A percentile compares a stretch with the other conserved stretches of the same genome.
Evolutionary conservation across 1,140 invertebrate species (phyloP).

Genomic region (Diprion similis): DNA sequence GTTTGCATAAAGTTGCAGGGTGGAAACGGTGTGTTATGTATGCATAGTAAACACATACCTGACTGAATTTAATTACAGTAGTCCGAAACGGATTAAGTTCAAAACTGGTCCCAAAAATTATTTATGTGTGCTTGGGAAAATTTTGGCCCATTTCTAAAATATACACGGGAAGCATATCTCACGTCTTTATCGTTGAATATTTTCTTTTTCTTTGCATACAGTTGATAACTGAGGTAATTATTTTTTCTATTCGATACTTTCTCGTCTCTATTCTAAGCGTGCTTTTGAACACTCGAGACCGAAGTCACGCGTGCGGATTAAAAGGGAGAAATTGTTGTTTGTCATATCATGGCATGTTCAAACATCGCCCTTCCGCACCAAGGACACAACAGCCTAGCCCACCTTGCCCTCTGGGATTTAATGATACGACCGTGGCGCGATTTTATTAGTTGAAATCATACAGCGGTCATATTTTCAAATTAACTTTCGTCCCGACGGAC

Average conservation of each 20-base stretch:
- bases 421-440: neutral
- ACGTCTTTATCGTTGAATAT: neutral
- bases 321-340: neutral
- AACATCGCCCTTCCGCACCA: neutral
- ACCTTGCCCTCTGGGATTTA: slow-evolving; percentile 3
- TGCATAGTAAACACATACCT: too few relatives aligned
- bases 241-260: neutral
- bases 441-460: slow-evolving; percentile 17
- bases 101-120: neutral
- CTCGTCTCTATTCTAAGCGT: too few relatives aligned
- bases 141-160: neutral
- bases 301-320: neutral
- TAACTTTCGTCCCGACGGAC: slow-evolving; percentile 9
- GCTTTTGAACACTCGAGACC: neutral
- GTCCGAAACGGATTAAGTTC: neutral
- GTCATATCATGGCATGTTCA: neutral
- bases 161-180: neutral
- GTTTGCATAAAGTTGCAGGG: neutral
- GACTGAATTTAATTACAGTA: slow-evolving; percentile 3
- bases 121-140: neutral
- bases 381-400: neutral
- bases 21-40: neutral
- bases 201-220: neutral
- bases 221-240: neutral
- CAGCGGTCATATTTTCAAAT: slow-evolving; percentile 12